These are phyloP conservation scores for Pogonocherus hispidulus DNA, from an alignment of 2,888 invertebrate genomes.

Conservation along the genomic window DNA sequence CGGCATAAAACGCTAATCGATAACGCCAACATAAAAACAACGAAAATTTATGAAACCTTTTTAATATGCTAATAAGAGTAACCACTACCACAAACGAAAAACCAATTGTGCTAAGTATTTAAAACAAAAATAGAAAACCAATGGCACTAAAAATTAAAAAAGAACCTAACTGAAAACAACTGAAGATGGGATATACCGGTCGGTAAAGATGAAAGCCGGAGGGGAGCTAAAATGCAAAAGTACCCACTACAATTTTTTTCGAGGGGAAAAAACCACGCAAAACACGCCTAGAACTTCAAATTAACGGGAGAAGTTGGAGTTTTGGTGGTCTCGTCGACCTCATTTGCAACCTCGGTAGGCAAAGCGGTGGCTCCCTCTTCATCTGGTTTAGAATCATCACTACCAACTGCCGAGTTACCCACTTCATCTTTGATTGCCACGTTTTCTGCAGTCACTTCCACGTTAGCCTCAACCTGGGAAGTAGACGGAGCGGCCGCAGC, in stretches of 20 bases:
- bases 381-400: background rate
- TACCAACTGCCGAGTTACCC: background rate
- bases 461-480: constrained; percentile 39
- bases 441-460: constrained; percentile 14
- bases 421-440: background rate
- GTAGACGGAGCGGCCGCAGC: constrained; percentile 22
- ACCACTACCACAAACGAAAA: no score
- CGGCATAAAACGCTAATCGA: background rate
- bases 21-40: background rate
- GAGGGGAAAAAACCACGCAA: background rate
- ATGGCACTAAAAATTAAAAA: constrained; percentile 10
- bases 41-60: background rate
- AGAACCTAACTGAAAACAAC: background rate
- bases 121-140: background rate
- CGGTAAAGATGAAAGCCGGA: background rate
- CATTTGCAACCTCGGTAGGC: background rate
- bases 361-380: constrained; percentile 9
- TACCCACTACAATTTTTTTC: background rate
- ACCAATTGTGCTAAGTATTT: no score
- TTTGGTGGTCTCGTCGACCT: background rate
- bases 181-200: background rate
- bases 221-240: background rate
- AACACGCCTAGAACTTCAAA: constrained; percentile 7
- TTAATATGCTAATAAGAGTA: background rate
- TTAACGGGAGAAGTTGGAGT: background rate